These are phyloP conservation scores for Andinoacara biseriatus DNA, from an alignment of 2,113 vertebrate species.

Conservation along the genomic window DNA sequence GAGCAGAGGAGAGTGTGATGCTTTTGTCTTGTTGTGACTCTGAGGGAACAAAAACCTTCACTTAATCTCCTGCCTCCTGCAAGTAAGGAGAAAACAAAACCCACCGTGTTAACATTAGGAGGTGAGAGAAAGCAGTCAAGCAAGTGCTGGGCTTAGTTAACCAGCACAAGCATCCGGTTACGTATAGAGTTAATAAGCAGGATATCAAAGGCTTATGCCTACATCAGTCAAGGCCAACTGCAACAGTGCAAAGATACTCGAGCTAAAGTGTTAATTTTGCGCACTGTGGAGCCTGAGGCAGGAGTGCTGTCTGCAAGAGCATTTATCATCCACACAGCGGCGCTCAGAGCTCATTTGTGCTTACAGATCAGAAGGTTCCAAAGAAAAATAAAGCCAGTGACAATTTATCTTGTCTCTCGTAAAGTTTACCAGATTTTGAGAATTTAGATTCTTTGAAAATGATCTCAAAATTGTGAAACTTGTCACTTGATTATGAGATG, in stretches of 20 bases:
- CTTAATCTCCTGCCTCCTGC: conserved; percentile 39
- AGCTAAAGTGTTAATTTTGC: conserved; percentile 12
- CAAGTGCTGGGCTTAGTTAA: conserved; percentile 17
- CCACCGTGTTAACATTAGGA: conserved; percentile 18
- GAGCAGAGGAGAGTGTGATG: conserved; percentile 37
- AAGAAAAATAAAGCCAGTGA: neutral
- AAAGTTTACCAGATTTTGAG: neutral
- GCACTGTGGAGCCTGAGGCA: neutral
- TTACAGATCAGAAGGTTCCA: neutral
- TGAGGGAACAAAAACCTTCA: conserved; percentile 23
- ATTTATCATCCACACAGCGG: conserved; percentile 64
- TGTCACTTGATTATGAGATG: too few relatives aligned
- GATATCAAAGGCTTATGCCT: conserved; percentile 2
- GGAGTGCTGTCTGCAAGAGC: conserved; percentile 31
- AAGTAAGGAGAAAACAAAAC: conserved; percentile 55
- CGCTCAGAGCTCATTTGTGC: conserved; percentile 70
- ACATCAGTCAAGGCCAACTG: conserved; percentile 25
- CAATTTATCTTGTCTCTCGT: neutral
- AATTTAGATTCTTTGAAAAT: neutral
- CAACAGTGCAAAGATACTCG: conserved; percentile 24
- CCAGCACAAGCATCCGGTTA: conserved; percentile 23
- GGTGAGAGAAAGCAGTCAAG: conserved; percentile 18
- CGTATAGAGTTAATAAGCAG: conserved; percentile 13
- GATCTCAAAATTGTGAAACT: neutral
- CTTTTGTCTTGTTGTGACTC: conserved; percentile 26